Conservation (phyloP, 2,113 vertebrate species). For the Hippocampus mohnikei region DNA sequence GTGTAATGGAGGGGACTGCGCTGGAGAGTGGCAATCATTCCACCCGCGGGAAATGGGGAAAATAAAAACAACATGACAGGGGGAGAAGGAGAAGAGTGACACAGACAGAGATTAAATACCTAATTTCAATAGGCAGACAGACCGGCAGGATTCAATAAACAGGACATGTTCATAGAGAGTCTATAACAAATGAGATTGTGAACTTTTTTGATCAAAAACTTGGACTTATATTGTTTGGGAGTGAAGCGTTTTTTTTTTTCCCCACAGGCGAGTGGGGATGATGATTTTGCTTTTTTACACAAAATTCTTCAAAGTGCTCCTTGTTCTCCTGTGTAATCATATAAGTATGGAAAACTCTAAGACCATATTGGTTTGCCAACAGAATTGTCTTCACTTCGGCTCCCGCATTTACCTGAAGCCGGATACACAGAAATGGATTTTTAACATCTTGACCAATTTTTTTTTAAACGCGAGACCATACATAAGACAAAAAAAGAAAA, state of each 20-base stretch:
- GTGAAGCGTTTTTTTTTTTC: not conserved
- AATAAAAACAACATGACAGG: conserved; percentile 63
- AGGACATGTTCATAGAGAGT: conserved; percentile 2
- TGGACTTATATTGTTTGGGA: not conserved
- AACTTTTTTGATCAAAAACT: not conserved
- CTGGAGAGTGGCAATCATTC: conserved; percentile 54
- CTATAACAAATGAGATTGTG: not conserved
- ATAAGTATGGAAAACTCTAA: not conserved
- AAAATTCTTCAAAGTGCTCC: not conserved
- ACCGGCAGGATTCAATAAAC: conserved; percentile 1
- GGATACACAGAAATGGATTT: too few species aligned
- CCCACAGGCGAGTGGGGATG: not conserved
- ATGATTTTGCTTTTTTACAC: not conserved
- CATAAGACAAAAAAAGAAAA: too few species aligned
- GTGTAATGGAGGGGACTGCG: conserved; percentile 70
- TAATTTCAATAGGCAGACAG: conserved; percentile 19
- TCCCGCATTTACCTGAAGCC: not conserved
- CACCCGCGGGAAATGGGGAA: conserved; percentile 56
- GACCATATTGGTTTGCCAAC: not conserved
- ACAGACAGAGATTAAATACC: conserved; percentile 6
- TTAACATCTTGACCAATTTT: too few species aligned
- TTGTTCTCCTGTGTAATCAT: too few species aligned
- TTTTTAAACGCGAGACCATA: too few species aligned
- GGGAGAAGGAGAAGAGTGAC: conserved; percentile 23
- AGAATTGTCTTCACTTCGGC: not conserved